Evolutionary conservation across 2,113 vertebrate genomes (phyloP).

Genomic region (Caracal caracal): DNA sequence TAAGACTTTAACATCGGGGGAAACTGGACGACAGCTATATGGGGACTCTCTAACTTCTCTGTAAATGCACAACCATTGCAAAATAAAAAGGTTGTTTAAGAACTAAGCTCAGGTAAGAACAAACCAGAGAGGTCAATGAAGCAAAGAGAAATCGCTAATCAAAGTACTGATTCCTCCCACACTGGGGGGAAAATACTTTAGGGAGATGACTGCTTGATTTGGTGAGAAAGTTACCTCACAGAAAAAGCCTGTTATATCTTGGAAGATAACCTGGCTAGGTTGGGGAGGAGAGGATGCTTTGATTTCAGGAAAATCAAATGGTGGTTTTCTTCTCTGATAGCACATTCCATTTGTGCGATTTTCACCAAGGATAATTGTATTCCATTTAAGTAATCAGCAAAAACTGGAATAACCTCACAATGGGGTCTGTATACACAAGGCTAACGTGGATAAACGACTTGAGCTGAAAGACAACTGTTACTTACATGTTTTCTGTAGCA

Average conservation of each 20-base stretch:
- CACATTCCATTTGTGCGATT: conserved; percentile 49
- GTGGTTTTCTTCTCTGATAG: conserved; percentile 56
- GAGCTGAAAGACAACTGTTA: conserved; percentile 46
- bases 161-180: conserved; percentile 36
- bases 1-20: neutral
- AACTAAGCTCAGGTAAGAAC: conserved; percentile 42
- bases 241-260: conserved; percentile 33
- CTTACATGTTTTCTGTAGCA: neutral
- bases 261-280: conserved; percentile 50
- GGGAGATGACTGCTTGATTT: conserved; percentile 57
- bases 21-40: neutral
- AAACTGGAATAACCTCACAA: conserved; percentile 49
- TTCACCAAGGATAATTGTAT: conserved; percentile 55
- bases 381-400: conserved; percentile 53
- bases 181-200: neutral
- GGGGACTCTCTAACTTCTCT: neutral
- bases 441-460: conserved; percentile 51
- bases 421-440: conserved; percentile 22
- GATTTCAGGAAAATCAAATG: conserved; percentile 57
- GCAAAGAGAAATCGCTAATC: conserved; percentile 63
- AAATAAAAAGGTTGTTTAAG: conserved; percentile 45
- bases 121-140: conserved; percentile 7
- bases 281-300: neutral
- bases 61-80: neutral
- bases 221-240: conserved; percentile 50